Evolutionary conservation across 2,888 invertebrate species (phyloP), one percentile per base, ranked within the genome.

Genomic region (Eupeodes luniger): DNA sequence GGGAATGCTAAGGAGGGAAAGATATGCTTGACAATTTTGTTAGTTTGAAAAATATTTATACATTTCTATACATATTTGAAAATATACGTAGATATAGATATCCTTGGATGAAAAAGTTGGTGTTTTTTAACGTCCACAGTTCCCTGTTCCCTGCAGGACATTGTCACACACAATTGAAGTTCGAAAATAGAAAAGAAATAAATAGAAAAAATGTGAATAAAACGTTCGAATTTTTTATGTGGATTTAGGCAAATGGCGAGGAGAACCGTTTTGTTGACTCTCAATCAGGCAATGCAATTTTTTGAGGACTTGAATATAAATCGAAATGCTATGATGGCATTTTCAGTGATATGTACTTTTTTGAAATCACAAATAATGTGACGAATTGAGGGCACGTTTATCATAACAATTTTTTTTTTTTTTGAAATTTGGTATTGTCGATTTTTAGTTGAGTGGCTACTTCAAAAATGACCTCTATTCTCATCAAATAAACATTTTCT

Each of bases 241-340:
- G 53, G 75, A 69, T 81, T 62, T 36, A 77, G 70, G 82, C 55
- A 77, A 82, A 77, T 82, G 76, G 66, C 40, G 40, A 51, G 70
- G 55, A 40, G 47, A 66, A 55, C 69, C 9, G 27, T 57, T 76
- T 82, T 70, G 76, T 77, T 82, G 76, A 77, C 62, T 70, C 69
- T 55, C 67, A 81, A 81, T 81, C 62, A 70, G 57, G 69, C 51
- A 81, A 70, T 27, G 51, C 40, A 81, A 47, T 76, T 81, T 62
- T 53, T 53, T 27, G 67, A 69, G 69, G 55, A 47, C 34, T 34
- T 27, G 81, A 61, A 81, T 81, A 76, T 76, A 78, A 59, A 78
- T 49, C 16, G 61, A 40, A 59, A 36, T 40, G 27, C 69, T 12
- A 49, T 78, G 47, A 19, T 14, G 34, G 7, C 40, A 16, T 44